Percentiles rank a stretch among this genome's conserved stretches.
Conservation (phyloP, 2,797 vertebrate species). For the Tadarida brasiliensis region DNA sequence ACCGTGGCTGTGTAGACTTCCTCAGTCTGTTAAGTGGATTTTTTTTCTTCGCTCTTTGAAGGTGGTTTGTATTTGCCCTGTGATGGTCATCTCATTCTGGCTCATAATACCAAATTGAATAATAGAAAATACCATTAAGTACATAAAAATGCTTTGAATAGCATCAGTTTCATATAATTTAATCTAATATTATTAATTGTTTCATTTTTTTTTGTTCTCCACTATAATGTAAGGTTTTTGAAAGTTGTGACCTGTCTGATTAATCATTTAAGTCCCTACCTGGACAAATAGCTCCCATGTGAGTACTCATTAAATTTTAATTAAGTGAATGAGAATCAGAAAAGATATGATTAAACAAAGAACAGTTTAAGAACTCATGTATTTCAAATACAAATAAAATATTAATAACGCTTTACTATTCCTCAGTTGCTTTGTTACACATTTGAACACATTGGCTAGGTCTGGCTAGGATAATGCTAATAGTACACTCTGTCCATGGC, state of each 20-base stretch:
- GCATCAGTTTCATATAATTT: background rate
- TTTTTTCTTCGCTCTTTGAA: background rate
- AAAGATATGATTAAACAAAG: background rate
- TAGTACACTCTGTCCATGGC: background rate
- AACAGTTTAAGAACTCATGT: background rate
- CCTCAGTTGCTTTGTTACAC: background rate
- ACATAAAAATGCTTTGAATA: background rate
- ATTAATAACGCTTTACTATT: background rate
- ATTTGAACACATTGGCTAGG: background rate
- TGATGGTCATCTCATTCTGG: background rate
- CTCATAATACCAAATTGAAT: background rate
- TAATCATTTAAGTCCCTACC: background rate
- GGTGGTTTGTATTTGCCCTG: background rate
- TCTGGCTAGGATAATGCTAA: background rate
- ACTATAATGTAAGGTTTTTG: background rate
- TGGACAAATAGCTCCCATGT: background rate
- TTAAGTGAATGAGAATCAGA: constrained; percentile 34
- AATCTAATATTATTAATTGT: background rate
- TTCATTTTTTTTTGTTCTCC: background rate
- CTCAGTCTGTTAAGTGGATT: background rate
- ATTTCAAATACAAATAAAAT: background rate
- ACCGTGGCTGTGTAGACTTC: background rate
- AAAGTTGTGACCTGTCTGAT: background rate
- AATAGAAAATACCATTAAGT: background rate
- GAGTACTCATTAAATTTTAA: background rate